phyloP scores from a whole-genome alignment of 1,140 invertebrate species.

The Zaprionus nigranus region DNA sequence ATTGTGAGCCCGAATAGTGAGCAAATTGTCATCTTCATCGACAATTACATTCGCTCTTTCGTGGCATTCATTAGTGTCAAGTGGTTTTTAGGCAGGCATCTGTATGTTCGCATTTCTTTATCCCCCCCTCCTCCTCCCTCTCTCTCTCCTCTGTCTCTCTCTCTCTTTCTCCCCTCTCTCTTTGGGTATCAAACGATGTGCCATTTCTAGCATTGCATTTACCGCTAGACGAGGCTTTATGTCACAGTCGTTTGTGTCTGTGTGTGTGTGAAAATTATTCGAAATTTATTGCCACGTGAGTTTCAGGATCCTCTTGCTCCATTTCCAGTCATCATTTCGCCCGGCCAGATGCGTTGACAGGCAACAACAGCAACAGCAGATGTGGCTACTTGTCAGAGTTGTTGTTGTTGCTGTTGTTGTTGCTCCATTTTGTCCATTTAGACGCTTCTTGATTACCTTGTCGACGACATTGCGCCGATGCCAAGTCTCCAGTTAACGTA shows the following conservation, averaged over 20 bases:
- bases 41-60: constrained; percentile 66
- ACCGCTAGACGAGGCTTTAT: constrained; percentile 49
- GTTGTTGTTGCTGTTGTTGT: constrained; percentile 20
- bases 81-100: constrained; percentile 60
- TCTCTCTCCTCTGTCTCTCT: background rate
- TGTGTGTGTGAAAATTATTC: constrained; percentile 49
- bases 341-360: constrained; percentile 68
- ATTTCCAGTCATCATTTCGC: constrained; percentile 57
- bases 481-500: constrained; percentile 44
- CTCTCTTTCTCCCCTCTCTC: background rate
- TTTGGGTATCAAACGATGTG: constrained; percentile 15
- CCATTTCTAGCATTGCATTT: constrained; percentile 22
- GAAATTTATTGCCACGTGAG: constrained; percentile 65
- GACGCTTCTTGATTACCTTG: constrained; percentile 77
- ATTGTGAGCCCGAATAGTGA: constrained; percentile 56
- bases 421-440: constrained; percentile 81
- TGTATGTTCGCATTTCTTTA: constrained; percentile 15
- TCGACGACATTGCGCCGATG: constrained; percentile 47
- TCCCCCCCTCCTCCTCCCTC: no score
- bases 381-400: constrained; percentile 14
- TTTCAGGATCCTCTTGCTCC: constrained; percentile 68
- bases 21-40: constrained; percentile 68
- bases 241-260: constrained; percentile 34
- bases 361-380: constrained; percentile 40
- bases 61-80: constrained; percentile 73